Evolutionary conservation across 2,888 invertebrate species (phyloP), one percentile per base, ranked within the genome.

Genomic region (Lathronympha strigana): DNA sequence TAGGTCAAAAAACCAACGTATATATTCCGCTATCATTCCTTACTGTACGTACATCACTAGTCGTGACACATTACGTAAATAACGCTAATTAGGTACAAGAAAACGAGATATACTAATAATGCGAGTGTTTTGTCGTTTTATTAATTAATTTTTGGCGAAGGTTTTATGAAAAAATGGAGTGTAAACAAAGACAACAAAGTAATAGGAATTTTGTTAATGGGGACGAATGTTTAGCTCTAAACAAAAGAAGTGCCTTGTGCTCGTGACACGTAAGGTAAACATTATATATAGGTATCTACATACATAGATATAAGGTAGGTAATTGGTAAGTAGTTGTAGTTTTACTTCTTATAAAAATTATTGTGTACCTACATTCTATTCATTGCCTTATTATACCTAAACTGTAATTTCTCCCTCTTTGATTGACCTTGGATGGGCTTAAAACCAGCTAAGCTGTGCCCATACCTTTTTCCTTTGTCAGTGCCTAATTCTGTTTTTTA

Each of bases 41-140:
- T 4, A 11, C 1, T 15, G n/a, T 15, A 38, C 2, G 0, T 33
- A 9, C 38, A n/a, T 4, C 38, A 19, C 19, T n/a, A 43, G 8
- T 43, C 5, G 17, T 9, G 57, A 51, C 51, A 64, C 33, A 58
- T 63, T 58, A 57, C 40, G 38, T 28, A 54, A 40, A 31, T 9
- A 33, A 62, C 28, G 25, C 51, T 40, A 17, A 15, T n/a, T n/a
- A n/a, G n/a, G n/a, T n/a, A n/a, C n/a, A n/a, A 40, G 33, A 31
- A 15, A 40, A 40, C n/a, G 33, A 28, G 38, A 53, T 21, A 49
- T 51, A 33, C 13, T 33, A 58, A 25, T 50, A 63, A 57, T 21
- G 43, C 6, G 45, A 50, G 33, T 63, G 43, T 51, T 64, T 43
- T 64, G 51, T 58, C 21, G 40, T 51, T 45, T 45, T 45, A 64